phyloP scores from a whole-genome alignment of 2,113 vertebrate genomes.

The Embiotoca jacksoni region DNA sequence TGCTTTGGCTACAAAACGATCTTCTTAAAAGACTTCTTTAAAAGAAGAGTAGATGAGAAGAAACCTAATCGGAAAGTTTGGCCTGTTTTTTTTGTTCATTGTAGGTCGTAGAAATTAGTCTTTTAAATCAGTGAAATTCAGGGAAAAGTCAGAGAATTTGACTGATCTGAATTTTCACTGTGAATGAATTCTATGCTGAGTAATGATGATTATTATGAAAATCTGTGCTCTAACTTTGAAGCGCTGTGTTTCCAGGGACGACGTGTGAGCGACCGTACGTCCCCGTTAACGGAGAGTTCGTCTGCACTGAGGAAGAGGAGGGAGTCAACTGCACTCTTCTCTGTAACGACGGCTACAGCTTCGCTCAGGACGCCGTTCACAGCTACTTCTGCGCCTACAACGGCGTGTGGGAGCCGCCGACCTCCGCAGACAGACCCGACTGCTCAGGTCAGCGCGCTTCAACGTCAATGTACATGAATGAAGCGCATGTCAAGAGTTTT shows the following conservation, averaged over 20 bases:
- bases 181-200: background rate
- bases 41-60: too few relatives aligned
- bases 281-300: conserved; percentile 91
- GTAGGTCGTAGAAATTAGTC: too few relatives aligned
- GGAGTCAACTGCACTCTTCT: conserved; percentile 92
- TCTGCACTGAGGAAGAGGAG: conserved; percentile 85
- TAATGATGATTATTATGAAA: too few relatives aligned
- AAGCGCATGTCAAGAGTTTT: too few relatives aligned
- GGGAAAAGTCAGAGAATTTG: too few relatives aligned
- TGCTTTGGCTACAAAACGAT: too few relatives aligned
- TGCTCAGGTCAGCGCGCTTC: conserved; percentile 90
- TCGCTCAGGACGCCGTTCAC: conserved; percentile 90
- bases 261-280: conserved; percentile 91
- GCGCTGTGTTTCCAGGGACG: conserved; percentile 83
- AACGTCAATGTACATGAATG: too few relatives aligned
- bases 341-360: conserved; percentile 92
- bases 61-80: too few relatives aligned
- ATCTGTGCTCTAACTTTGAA: background rate
- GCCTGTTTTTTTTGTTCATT: too few relatives aligned
- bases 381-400: conserved; percentile 92
- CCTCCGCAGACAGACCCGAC: conserved; percentile 89
- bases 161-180: background rate
- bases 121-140: too few relatives aligned
- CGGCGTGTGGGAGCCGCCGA: conserved; percentile 92
- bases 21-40: too few relatives aligned